Conservation (phyloP, 2,888 invertebrate genomes). For the Eutolmus rufibarbis region DNA sequence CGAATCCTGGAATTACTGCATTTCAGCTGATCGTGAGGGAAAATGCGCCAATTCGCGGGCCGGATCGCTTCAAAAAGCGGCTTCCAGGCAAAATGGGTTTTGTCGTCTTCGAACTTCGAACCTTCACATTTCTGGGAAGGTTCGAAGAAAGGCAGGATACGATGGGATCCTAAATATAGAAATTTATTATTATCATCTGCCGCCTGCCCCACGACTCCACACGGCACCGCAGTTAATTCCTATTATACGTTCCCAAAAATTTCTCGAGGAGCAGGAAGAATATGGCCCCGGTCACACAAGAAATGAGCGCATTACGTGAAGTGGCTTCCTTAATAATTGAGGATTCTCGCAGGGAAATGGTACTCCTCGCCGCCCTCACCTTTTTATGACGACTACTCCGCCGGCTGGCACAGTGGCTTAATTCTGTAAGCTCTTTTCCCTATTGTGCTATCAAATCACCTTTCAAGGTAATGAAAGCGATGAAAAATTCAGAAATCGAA, state of each 20-base stretch:
- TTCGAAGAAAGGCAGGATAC: neutral
- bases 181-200: slow-evolving; percentile 1
- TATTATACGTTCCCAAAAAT: slow-evolving; percentile 6
- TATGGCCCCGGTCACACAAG: slow-evolving; percentile 4
- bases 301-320: slow-evolving; percentile 17
- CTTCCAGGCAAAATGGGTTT: neutral
- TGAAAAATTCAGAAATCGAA: slow-evolving; percentile 37
- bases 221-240: neutral
- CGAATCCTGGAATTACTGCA: neutral
- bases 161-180: slow-evolving; percentile 7
- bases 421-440: slow-evolving; percentile 35
- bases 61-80: neutral
- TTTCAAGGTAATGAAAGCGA: slow-evolving; percentile 38
- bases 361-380: neutral
- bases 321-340: slow-evolving; percentile 21
- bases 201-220: neutral
- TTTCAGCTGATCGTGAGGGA: neutral
- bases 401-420: slow-evolving; percentile 1
- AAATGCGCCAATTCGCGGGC: neutral
- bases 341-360: neutral
- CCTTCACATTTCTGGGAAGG: no score
- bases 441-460: slow-evolving; percentile 28
- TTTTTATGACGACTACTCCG: neutral
- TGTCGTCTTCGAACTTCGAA: neutral
- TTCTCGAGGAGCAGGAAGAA: neutral